Evolutionary conservation across 1,140 invertebrate species (phyloP).

Genomic region (Drosophila ficusphila): DNA sequence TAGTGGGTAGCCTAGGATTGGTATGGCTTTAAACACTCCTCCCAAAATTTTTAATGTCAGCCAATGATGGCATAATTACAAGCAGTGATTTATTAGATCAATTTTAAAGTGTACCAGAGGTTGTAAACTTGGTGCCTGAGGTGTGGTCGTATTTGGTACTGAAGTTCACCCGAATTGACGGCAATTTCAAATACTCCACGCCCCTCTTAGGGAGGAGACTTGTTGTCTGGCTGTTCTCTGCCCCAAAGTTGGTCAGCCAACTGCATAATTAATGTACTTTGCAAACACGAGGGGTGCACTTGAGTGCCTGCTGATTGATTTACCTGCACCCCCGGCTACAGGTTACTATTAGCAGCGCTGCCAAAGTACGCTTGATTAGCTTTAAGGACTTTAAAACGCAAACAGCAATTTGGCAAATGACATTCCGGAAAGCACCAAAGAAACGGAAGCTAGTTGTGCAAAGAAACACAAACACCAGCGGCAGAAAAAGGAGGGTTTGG

Average conservation of each 20-base stretch:
- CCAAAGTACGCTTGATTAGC: conserved; percentile 54
- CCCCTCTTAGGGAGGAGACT: too few species aligned
- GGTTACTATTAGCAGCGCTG: conserved; percentile 25
- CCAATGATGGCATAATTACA: too few species aligned
- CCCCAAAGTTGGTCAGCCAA: conserved; percentile 14
- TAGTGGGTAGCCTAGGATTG: too few species aligned
- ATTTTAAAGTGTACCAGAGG: too few species aligned
- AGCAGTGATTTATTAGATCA: too few species aligned
- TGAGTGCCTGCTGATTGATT: conserved; percentile 35
- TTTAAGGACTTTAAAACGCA: conserved; percentile 68
- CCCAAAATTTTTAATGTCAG: too few species aligned
- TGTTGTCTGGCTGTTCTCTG: conserved; percentile 16
- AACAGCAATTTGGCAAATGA: conserved; percentile 71
- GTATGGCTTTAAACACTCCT: too few species aligned
- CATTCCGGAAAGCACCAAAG: conserved; percentile 21
- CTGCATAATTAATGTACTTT: conserved; percentile 38
- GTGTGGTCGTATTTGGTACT: too few species aligned
- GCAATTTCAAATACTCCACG: too few species aligned
- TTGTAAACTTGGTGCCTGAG: too few species aligned
- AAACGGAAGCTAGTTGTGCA: conserved; percentile 9
- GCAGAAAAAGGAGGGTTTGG: conserved; percentile 16
- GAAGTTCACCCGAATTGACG: too few species aligned
- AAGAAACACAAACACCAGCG: conserved; percentile 15
- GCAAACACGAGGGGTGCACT: neutral
- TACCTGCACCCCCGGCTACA: conserved; percentile 31